Evolutionary conservation across 2,113 vertebrate genomes (phyloP).

Genomic region (Pogona vitticeps): DNA sequence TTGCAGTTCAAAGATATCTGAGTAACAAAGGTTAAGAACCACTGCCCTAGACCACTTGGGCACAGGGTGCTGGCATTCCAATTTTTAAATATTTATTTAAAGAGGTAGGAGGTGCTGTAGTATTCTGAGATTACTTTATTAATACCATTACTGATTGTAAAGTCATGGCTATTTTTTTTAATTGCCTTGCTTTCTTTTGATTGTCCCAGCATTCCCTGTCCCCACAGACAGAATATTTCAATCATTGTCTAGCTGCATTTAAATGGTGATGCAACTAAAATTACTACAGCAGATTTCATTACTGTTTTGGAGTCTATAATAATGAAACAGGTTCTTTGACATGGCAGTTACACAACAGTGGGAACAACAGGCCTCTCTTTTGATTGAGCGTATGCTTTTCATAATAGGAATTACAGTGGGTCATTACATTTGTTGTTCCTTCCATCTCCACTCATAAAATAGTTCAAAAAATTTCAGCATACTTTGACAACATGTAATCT

Average conservation of each 20-base stretch:
- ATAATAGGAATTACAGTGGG: not conserved
- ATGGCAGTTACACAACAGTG: not conserved
- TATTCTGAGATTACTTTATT: not conserved
- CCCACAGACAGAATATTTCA: not conserved
- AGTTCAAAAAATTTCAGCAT: no score
- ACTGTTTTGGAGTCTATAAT: constrained; percentile 22
- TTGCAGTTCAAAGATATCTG: no score
- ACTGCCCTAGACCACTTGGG: no score
- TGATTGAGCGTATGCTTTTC: constrained; percentile 30
- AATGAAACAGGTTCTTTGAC: constrained; percentile 28
- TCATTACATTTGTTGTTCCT: not conserved
- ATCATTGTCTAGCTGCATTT: constrained; percentile 34
- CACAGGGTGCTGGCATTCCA: no score
- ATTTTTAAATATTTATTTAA: not conserved
- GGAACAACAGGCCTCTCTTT: constrained; percentile 43
- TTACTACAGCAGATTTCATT: constrained; percentile 26
- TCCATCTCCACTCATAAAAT: not conserved
- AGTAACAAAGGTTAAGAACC: no score
- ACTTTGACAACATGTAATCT: no score
- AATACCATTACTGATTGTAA: not conserved
- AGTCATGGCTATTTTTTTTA: not conserved
- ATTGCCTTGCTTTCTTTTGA: constrained; percentile 23
- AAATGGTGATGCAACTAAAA: constrained; percentile 43
- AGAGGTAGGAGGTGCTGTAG: not conserved
- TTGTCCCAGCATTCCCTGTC: constrained; percentile 20